Evolutionary conservation across 1,140 invertebrate species (phyloP).

Genomic region (Aphis gossypii): DNA sequence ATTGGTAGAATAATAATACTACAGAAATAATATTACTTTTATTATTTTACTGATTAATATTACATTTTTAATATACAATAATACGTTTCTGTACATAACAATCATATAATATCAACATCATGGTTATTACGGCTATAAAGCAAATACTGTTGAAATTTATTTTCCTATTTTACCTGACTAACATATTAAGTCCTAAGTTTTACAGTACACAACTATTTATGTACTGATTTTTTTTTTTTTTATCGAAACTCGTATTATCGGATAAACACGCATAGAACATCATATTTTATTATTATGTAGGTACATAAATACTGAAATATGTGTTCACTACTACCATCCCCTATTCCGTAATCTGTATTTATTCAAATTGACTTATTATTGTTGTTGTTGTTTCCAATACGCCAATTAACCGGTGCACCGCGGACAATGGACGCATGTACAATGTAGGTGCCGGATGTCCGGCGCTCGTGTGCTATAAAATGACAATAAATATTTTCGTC

Average conservation of each 20-base stretch:
- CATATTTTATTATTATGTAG: too few species aligned
- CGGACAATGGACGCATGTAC: not conserved
- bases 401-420: slow-evolving; percentile 27
- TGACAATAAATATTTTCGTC: slow-evolving; percentile 41
- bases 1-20: not conserved
- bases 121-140: not conserved
- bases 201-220: too few species aligned
- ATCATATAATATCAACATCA: not conserved
- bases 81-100: not conserved
- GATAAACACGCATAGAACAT: not conserved
- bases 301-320: not conserved
- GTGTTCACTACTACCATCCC: not conserved
- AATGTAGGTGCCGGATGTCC: slow-evolving; percentile 8
- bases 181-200: too few species aligned
- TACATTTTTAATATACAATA: too few species aligned
- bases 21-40: not conserved
- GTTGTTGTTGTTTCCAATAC: not conserved
- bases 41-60: not conserved
- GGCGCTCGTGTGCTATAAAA: slow-evolving; percentile 17
- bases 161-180: not conserved
- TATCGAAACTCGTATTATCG: too few species aligned
- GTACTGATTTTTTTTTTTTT: too few species aligned
- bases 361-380: not conserved
- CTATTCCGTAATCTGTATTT: not conserved
- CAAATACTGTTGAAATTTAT: not conserved